Conservation (phyloP, 1,140 invertebrate genomes). For the Caenorhabditis latens region DNA sequence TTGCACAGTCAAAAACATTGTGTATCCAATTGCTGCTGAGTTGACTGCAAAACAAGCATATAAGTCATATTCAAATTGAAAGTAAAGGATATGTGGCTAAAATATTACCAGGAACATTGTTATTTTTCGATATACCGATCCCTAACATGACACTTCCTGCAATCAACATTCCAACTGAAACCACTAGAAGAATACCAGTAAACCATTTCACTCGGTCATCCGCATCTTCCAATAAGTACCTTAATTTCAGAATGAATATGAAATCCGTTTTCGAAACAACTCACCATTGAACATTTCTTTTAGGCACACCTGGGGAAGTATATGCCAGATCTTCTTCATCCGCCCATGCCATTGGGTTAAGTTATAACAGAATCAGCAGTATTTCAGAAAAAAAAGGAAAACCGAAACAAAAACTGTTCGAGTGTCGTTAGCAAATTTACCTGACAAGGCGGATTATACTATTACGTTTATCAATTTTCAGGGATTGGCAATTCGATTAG, state of each 20-base stretch:
- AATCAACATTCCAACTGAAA: constrained; percentile 34
- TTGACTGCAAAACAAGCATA: background rate
- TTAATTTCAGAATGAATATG: background rate
- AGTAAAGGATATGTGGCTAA: background rate
- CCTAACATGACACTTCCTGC: constrained; percentile 58
- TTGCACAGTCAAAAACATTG: constrained; percentile 25
- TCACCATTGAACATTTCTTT: constrained; percentile 8
- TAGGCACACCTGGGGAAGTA: background rate
- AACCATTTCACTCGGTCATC: constrained; percentile 43
- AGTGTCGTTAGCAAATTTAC: constrained; percentile 10
- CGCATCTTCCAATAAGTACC: constrained; percentile 20
- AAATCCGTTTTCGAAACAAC: background rate
- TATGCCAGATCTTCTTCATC: background rate
- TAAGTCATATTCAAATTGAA: too few species aligned
- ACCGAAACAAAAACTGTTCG: constrained; percentile 13
- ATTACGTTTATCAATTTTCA: constrained; percentile 41
- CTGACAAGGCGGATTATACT: constrained; percentile 27
- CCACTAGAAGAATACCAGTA: background rate
- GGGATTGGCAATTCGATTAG: constrained; percentile 41
- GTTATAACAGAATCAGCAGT: background rate
- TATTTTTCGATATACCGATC: constrained; percentile 41
- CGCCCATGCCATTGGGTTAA: background rate
- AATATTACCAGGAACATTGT: background rate
- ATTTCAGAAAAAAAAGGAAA: background rate
- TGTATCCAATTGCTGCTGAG: background rate